A percentile compares a stretch with the other conserved stretches of the same genome.
Conservation (phyloP, 2,113 vertebrate species). For the Scatophagus argus region DNA sequence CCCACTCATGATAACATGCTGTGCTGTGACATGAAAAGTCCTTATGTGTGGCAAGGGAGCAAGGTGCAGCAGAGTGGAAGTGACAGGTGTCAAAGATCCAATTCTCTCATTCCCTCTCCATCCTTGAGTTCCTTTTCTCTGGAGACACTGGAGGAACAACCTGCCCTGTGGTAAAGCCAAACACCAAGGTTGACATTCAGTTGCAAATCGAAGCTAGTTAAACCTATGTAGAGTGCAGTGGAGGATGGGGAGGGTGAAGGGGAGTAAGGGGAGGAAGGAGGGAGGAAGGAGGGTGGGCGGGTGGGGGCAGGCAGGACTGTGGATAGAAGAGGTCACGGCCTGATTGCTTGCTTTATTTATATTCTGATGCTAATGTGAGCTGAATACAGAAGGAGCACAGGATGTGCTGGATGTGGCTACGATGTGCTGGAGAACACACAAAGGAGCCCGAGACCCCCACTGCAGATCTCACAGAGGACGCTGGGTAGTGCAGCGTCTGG, state of each 20-base stretch:
- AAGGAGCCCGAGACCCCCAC: constrained; percentile 42
- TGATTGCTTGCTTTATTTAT: constrained; percentile 74
- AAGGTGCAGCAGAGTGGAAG: constrained; percentile 78
- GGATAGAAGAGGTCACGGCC: constrained; percentile 65
- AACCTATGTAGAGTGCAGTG: constrained; percentile 47
- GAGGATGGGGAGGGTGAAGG: constrained; percentile 27
- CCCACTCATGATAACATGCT: constrained; percentile 79
- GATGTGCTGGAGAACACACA: constrained; percentile 46
- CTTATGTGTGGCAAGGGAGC: constrained; percentile 79
- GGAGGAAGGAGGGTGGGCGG: no score
- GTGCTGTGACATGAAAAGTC: constrained; percentile 82
- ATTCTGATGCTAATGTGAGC: constrained; percentile 74
- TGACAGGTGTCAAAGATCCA: constrained; percentile 81
- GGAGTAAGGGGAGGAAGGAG: not conserved
- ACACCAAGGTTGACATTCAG: constrained; percentile 64
- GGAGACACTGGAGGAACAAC: constrained; percentile 58
- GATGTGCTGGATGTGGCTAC: no score
- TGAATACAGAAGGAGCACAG: constrained; percentile 53
- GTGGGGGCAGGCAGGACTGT: constrained; percentile 18
- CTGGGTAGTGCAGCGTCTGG: constrained; percentile 38
- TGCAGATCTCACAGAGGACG: constrained; percentile 34
- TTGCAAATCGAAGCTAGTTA: constrained; percentile 66
- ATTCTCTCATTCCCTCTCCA: constrained; percentile 68
- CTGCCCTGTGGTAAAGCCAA: constrained; percentile 62
- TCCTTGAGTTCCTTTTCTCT: constrained; percentile 63